A percentile compares a stretch with the other conserved stretches of the same genome.
Evolutionary conservation across 2,113 vertebrate species (phyloP).

Genomic region (Heloderma charlesbogerti): DNA sequence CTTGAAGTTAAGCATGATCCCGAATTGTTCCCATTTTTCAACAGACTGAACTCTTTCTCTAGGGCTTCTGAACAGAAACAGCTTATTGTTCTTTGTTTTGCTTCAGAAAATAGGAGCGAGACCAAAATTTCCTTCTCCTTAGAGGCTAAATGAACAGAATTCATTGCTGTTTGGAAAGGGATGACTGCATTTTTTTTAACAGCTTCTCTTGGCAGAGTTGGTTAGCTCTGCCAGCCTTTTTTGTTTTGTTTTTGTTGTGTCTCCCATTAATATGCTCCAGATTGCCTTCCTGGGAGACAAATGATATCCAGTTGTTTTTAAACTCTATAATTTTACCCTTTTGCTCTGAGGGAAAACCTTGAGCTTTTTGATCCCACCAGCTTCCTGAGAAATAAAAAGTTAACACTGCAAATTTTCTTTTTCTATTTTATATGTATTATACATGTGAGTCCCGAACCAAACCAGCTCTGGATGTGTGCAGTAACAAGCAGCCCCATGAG

Average conservation of each 20-base stretch:
- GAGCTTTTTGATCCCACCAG: neutral
- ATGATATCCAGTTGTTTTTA: neutral
- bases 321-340: neutral
- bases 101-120: constrained; percentile 34
- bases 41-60: neutral
- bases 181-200: neutral
- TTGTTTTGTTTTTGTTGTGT: neutral
- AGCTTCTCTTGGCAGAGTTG: constrained; percentile 8
- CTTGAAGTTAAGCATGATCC: constrained; percentile 1
- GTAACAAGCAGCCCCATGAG: too few relatives aligned
- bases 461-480: neutral
- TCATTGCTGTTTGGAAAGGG: neutral
- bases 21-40: constrained; percentile 10
- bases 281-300: neutral
- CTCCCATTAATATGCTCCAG: neutral
- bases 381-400: too few relatives aligned
- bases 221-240: neutral
- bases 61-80: constrained; percentile 4
- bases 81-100: neutral
- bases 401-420: neutral
- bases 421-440: neutral
- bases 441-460: neutral
- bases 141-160: constrained; percentile 22
- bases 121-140: neutral
- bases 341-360: neutral